These are phyloP conservation scores for Athene cunicularia DNA, from an alignment of 2,113 vertebrate genomes.

Conservation along the genomic window DNA sequence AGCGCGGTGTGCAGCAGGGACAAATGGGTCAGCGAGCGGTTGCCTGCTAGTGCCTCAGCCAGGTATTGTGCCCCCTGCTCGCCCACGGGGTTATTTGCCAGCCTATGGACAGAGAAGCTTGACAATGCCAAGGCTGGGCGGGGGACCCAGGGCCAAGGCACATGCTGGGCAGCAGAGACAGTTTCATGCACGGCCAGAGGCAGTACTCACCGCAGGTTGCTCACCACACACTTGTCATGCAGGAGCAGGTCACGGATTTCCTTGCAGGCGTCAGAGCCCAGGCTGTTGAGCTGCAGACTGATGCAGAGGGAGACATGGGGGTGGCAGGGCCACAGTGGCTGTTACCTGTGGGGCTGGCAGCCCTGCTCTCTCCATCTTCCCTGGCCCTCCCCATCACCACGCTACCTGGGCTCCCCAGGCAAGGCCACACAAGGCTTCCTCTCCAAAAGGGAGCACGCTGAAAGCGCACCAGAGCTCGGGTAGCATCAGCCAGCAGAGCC, in stretches of 20 bases:
- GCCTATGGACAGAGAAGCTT: conserved; percentile 68
- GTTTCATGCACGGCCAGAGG: not conserved
- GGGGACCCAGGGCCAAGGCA: not conserved
- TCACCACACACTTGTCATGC: conserved; percentile 83
- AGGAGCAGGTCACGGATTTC: conserved; percentile 86
- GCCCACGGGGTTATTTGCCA: conserved; percentile 86
- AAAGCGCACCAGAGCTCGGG: not conserved
- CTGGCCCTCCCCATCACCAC: not conserved
- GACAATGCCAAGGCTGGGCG: not conserved
- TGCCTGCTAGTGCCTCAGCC: conserved; percentile 82
- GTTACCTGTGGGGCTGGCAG: not conserved
- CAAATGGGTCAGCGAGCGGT: conserved; percentile 82
- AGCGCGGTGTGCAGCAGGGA: conserved; percentile 89
- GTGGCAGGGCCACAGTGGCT: not conserved
- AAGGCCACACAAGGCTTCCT: not conserved
- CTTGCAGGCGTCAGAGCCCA: conserved; percentile 88
- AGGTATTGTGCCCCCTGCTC: conserved; percentile 78
- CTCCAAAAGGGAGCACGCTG: not conserved
- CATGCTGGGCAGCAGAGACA: not conserved
- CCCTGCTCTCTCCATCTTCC: not conserved
- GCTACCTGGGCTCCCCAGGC: not conserved
- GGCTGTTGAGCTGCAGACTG: conserved; percentile 92
- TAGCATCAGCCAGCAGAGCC: not conserved
- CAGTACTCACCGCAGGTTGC: conserved; percentile 75
- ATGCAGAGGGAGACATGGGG: not conserved